Conservation (phyloP, 2,888 invertebrate genomes). For the Synanthedon formicaeformis region DNA sequence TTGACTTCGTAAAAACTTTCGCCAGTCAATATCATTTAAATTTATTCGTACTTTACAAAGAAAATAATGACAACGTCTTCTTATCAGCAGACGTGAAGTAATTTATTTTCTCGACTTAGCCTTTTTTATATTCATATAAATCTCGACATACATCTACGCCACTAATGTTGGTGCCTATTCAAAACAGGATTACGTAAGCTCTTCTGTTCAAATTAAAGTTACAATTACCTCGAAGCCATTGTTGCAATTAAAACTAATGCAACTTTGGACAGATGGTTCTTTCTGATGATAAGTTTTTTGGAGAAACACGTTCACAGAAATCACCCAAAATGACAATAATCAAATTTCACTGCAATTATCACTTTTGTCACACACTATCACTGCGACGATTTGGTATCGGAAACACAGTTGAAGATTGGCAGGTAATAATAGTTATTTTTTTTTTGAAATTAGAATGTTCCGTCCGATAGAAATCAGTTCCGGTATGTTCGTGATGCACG, state of each 20-base stretch:
- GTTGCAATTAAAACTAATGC: slow-evolving; percentile 18
- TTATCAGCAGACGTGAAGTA: too few species aligned
- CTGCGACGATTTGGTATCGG: slow-evolving; percentile 7
- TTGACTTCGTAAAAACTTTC: too few species aligned
- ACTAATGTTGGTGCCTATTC: too few species aligned
- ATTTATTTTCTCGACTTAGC: too few species aligned
- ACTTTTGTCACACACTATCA: slow-evolving; percentile 25
- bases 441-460: background rate
- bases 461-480: slow-evolving; percentile 39
- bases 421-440: slow-evolving; percentile 1
- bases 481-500: slow-evolving; percentile 51
- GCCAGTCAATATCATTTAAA: too few species aligned
- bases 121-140: too few species aligned
- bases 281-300: background rate
- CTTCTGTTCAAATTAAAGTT: too few species aligned
- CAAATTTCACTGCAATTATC: slow-evolving; percentile 15
- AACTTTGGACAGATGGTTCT: slow-evolving; percentile 10
- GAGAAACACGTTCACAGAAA: background rate
- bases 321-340: slow-evolving; percentile 4
- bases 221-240: slow-evolving; percentile 49
- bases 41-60: too few species aligned
- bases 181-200: too few species aligned
- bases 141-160: too few species aligned
- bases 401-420: slow-evolving; percentile 9
- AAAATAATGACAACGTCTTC: too few species aligned